These are phyloP conservation scores for Marronus borbonicus DNA, from an alignment of 2,888 invertebrate species.

Conservation along the genomic window DNA sequence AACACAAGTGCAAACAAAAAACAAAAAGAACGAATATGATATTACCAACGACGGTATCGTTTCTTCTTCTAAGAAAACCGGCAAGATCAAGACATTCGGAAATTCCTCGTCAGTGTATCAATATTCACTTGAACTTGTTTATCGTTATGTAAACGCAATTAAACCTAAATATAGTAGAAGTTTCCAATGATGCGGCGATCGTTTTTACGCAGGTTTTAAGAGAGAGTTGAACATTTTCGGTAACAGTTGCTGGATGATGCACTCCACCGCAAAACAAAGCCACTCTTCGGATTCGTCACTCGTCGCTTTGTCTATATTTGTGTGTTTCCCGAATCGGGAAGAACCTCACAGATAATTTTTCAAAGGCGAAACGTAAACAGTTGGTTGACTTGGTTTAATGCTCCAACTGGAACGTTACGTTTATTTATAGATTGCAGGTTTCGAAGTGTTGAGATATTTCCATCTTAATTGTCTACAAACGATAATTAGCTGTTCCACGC, in stretches of 20 bases:
- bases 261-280: neutral
- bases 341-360: neutral
- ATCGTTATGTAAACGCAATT: conserved; percentile 43
- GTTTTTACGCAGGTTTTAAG: neutral
- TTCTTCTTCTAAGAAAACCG: conserved; percentile 11
- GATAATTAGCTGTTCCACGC: neutral
- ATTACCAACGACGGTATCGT: conserved; percentile 8
- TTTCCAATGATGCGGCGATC: conserved; percentile 26
- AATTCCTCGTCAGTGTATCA: conserved; percentile 30
- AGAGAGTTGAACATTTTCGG: neutral
- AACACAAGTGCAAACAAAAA: neutral
- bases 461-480: conserved; percentile 1
- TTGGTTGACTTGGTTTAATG: neutral
- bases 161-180: conserved; percentile 41
- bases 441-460: neutral
- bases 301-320: neutral
- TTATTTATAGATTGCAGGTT: neutral
- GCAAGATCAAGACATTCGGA: conserved; percentile 20
- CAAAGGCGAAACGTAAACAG: conserved; percentile 7
- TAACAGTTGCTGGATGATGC: neutral
- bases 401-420: conserved; percentile 1
- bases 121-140: conserved; percentile 41
- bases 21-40: conserved; percentile 2
- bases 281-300: neutral
- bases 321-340: neutral